phyloP scores from a whole-genome alignment of 2,113 vertebrate species.

The Proteles cristata region DNA sequence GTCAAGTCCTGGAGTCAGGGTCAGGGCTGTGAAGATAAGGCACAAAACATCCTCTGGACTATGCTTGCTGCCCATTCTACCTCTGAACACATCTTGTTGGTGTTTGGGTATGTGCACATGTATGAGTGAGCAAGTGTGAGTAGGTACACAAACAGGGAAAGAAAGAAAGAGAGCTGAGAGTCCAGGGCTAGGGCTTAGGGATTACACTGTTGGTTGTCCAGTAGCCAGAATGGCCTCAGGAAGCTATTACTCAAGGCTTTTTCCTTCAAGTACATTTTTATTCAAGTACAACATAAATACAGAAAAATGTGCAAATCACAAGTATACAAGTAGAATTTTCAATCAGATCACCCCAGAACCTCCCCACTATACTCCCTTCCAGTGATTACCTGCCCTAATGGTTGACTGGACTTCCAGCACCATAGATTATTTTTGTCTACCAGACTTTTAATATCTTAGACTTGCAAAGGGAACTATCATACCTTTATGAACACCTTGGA shows the following conservation, averaged over 20 bases:
- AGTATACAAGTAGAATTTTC: background rate
- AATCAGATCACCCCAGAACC: background rate
- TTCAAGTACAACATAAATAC: background rate
- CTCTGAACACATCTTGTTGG: background rate
- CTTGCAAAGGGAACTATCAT: background rate
- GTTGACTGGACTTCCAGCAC: background rate
- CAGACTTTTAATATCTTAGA: background rate
- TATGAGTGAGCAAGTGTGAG: background rate
- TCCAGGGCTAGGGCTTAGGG: background rate
- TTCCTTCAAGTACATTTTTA: background rate
- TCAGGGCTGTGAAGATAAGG: background rate
- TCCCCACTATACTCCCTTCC: background rate
- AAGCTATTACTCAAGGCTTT: background rate
- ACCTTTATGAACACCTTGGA: background rate
- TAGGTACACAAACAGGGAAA: background rate
- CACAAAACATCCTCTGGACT: background rate
- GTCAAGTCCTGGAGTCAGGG: background rate
- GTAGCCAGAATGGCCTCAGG: background rate
- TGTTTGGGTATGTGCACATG: background rate
- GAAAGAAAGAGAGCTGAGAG: background rate
- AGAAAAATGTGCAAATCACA: background rate
- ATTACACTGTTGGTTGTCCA: background rate
- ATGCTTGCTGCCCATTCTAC: background rate
- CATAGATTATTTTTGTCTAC: background rate
- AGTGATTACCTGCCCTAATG: background rate